phyloP scores from a whole-genome alignment of 2,888 invertebrate species.

The Lamproptera curius region DNA sequence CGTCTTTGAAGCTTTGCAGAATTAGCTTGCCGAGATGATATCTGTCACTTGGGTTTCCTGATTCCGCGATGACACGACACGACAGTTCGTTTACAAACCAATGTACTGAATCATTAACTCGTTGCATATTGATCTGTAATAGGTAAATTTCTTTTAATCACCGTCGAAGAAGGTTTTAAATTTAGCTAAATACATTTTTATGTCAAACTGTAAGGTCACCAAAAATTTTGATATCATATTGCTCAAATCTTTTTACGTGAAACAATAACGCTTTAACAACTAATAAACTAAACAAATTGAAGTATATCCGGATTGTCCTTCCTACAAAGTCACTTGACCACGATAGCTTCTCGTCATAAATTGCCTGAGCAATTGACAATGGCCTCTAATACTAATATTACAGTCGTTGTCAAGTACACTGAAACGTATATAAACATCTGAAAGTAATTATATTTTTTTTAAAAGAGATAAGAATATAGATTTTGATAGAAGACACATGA shows the following conservation, averaged over 20 bases:
- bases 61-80: conserved; percentile 41
- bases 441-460: too few species aligned
- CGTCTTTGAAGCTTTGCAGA: conserved; percentile 44
- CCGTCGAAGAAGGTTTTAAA: too few species aligned
- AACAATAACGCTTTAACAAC: neutral
- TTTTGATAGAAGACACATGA: too few species aligned
- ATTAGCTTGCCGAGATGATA: conserved; percentile 53
- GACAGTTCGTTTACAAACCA: conserved; percentile 44
- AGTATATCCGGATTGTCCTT: too few species aligned
- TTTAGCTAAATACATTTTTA: neutral
- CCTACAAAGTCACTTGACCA: too few species aligned
- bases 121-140: conserved; percentile 13
- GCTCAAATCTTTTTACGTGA: neutral
- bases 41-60: conserved; percentile 45
- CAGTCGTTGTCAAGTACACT: too few species aligned
- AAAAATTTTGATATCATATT: neutral
- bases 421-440: too few species aligned
- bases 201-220: neutral
- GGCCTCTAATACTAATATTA: too few species aligned
- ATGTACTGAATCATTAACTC: conserved; percentile 37
- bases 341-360: too few species aligned
- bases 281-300: neutral
- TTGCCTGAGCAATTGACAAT: too few species aligned
- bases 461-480: too few species aligned
- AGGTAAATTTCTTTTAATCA: neutral